Evolutionary conservation across 2,888 invertebrate genomes (phyloP).

Genomic region (Harpagoxenus sublaevis): DNA sequence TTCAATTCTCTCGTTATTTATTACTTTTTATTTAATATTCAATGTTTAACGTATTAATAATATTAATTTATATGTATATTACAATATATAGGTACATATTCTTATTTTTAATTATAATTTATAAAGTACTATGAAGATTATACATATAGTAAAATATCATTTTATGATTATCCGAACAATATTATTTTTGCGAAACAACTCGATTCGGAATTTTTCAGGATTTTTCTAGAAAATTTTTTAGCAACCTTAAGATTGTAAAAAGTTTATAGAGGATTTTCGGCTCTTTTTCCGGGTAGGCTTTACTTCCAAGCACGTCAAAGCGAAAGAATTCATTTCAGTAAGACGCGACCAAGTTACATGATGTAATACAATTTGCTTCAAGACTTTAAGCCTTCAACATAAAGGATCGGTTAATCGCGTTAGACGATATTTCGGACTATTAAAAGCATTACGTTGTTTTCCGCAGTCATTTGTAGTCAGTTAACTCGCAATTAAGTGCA

Average conservation of each 20-base stretch:
- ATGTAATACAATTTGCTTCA: slow-evolving; percentile 39
- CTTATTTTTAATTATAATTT: no score
- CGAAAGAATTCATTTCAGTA: slow-evolving; percentile 30
- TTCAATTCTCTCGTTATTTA: neutral
- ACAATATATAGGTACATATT: neutral
- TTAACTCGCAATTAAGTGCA: slow-evolving; percentile 46
- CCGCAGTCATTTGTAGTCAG: slow-evolving; percentile 43
- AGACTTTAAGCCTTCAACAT: slow-evolving; percentile 37
- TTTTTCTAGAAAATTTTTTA: neutral
- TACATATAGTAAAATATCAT: no score
- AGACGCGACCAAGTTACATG: slow-evolving; percentile 17
- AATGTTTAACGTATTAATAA: no score
- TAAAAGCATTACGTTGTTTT: slow-evolving; percentile 44
- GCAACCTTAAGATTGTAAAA: neutral
- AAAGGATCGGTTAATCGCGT: slow-evolving; percentile 48
- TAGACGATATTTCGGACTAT: slow-evolving; percentile 42
- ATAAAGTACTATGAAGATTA: no score
- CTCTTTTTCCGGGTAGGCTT: neutral
- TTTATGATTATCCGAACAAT: neutral
- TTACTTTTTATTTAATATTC: neutral
- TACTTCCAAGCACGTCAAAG: neutral
- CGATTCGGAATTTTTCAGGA: neutral
- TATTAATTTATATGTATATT: neutral
- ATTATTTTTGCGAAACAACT: neutral
- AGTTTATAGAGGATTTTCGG: neutral